These are phyloP conservation scores for Coilia nasus DNA, from an alignment of 2,797 vertebrate species.

Conservation along the genomic window DNA sequence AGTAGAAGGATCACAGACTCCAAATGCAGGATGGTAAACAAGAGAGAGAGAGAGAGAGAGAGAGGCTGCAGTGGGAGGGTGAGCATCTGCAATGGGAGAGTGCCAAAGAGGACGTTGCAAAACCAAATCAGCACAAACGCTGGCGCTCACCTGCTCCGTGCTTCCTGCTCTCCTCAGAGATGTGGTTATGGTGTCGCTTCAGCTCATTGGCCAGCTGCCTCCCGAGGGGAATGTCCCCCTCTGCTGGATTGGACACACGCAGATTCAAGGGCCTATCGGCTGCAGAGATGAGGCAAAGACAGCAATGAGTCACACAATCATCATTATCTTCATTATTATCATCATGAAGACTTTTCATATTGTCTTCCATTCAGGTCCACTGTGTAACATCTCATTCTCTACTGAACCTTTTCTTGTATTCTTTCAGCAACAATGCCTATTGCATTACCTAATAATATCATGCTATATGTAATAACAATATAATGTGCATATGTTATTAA, in stretches of 20 bases:
- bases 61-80: neutral
- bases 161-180: conserved; percentile 79
- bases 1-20: neutral
- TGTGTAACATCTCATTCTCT: neutral
- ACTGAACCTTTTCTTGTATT: neutral
- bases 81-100: neutral
- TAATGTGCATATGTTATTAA: too few relatives aligned
- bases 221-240: conserved; percentile 82
- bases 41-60: neutral
- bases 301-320: neutral
- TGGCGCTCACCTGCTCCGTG: conserved; percentile 80
- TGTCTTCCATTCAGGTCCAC: neutral
- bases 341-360: neutral
- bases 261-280: conserved; percentile 90
- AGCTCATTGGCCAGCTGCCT: conserved; percentile 88
- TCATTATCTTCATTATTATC: neutral
- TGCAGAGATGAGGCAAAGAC: conserved; percentile 50
- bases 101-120: neutral
- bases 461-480: neutral
- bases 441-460: neutral
- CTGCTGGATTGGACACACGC: conserved; percentile 79
- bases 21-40: neutral
- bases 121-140: neutral
- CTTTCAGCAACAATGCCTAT: neutral
- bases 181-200: conserved; percentile 84